Conservation (phyloP, 2,113 vertebrate species). For the Epinephelus moara region DNA sequence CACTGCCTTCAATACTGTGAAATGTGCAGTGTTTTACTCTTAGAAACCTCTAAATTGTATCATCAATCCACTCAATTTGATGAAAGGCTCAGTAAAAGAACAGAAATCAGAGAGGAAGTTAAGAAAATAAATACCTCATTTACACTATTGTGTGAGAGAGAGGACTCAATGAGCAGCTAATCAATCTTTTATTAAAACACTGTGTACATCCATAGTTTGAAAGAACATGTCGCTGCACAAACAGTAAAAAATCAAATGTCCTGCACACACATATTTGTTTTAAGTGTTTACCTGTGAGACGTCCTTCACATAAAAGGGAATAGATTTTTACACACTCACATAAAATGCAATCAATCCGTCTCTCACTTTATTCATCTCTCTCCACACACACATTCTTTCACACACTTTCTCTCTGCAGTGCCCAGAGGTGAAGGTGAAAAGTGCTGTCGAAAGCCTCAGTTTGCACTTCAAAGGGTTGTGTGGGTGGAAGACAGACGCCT, state of each 20-base stretch:
- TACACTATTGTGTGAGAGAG: background rate
- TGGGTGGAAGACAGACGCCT: conserved; percentile 19
- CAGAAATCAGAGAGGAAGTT: background rate
- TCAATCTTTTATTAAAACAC: background rate
- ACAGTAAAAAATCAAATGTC: background rate
- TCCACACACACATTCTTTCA: background rate
- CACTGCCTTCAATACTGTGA: background rate
- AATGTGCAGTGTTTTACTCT: background rate
- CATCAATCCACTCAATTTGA: background rate
- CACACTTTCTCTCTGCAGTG: background rate
- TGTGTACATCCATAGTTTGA: background rate
- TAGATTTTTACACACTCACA: background rate
- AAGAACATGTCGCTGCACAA: background rate
- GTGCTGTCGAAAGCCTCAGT: conserved; percentile 28
- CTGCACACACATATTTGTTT: background rate
- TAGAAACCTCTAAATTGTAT: no score
- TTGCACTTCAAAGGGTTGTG: conserved; percentile 45
- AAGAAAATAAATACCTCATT: background rate
- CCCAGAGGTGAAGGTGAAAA: conserved; percentile 50
- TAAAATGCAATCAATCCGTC: conserved; percentile 2
- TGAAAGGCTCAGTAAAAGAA: background rate
- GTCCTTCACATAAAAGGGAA: background rate
- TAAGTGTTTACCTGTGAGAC: background rate
- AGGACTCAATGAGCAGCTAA: background rate
- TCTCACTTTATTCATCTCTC: background rate